Percentiles rank a stretch among this genome's conserved stretches.
phyloP scores from a whole-genome alignment of 2,888 invertebrate genomes.

The Lumbricus terrestris region DNA sequence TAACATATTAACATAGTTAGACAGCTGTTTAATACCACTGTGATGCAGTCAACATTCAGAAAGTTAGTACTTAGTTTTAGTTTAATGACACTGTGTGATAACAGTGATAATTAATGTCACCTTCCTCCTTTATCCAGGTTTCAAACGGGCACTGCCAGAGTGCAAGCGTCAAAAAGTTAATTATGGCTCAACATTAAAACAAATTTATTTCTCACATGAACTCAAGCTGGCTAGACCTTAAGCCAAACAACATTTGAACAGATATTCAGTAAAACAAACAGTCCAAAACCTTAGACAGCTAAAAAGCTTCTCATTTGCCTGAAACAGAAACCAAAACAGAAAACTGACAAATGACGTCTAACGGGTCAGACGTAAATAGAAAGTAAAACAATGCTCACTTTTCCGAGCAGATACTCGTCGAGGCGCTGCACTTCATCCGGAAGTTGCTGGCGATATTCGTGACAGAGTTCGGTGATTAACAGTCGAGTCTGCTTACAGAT shows the following conservation, averaged over 20 bases:
- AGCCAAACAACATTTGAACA: background rate
- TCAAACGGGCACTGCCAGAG: too few species aligned
- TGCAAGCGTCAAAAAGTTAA: too few species aligned
- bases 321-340: background rate
- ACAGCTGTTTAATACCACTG: background rate
- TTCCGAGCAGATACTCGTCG: constrained; percentile 30
- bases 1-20: background rate
- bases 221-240: background rate
- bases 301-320: background rate
- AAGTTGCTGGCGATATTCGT: constrained; percentile 84
- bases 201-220: background rate
- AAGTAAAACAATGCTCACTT: background rate
- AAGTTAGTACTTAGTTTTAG: too few species aligned
- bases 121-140: too few species aligned
- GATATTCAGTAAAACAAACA: background rate
- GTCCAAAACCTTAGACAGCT: background rate
- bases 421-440: constrained; percentile 79
- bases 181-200: background rate
- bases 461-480: constrained; percentile 86
- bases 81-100: too few species aligned
- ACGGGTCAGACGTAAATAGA: background rate
- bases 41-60: background rate
- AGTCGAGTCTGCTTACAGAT: constrained; percentile 77
- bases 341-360: background rate
- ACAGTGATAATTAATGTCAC: too few species aligned